phyloP scores from a whole-genome alignment of 2,797 vertebrate species.

The Tinamus major region DNA sequence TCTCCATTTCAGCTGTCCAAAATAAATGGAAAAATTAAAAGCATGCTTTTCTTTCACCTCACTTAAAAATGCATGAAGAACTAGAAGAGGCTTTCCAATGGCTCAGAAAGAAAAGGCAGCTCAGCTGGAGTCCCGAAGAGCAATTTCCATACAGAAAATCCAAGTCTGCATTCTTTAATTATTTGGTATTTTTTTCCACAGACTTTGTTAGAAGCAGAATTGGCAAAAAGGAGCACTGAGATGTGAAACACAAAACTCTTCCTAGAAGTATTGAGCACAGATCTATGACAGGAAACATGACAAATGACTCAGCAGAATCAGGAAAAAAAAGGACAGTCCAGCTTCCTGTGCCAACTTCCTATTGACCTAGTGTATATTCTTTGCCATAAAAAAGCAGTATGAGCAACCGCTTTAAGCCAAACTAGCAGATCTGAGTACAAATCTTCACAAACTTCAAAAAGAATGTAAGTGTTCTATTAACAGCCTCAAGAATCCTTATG shows the following conservation, averaged over 20 bases:
- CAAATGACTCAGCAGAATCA: background rate
- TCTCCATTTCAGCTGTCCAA: background rate
- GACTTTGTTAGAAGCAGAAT: background rate
- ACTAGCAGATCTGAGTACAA: conserved; percentile 6
- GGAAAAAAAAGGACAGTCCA: background rate
- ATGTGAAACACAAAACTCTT: background rate
- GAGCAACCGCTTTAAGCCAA: conserved; percentile 23
- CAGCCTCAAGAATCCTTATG: background rate
- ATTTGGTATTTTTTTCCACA: background rate
- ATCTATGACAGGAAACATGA: background rate
- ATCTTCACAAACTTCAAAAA: background rate
- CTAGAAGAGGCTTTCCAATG: background rate
- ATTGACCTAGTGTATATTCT: background rate
- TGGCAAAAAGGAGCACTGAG: background rate
- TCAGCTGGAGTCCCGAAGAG: background rate
- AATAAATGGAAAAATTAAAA: background rate
- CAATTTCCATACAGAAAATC: conserved; percentile 3
- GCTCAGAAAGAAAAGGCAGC: background rate
- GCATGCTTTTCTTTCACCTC: background rate
- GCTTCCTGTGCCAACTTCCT: background rate
- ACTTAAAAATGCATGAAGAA: background rate
- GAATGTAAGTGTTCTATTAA: conserved; percentile 25
- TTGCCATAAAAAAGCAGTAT: background rate
- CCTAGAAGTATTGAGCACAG: background rate
- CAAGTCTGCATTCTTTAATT: background rate